Base-by-base conservation (phyloP, 1,140 invertebrate species). In the Globodera ellingtonae region DNA sequence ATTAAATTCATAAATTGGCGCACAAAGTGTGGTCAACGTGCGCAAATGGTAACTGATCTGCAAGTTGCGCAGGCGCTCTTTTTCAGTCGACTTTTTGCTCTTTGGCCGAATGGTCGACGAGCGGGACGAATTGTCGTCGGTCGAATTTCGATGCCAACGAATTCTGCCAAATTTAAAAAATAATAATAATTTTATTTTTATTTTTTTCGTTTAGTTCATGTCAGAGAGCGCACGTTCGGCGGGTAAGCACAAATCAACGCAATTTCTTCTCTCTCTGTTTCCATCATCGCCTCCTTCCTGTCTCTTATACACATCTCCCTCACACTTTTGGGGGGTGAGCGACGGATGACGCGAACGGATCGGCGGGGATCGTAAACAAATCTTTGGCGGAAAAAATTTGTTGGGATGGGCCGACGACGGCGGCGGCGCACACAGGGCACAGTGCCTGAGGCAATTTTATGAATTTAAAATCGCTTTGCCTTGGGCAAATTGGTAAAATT, bases 41-140 rank as follows among this genome's bases (percentile, higher is more conserved):
- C 9, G n/a, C 52, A 75, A 35, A n/a, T 21, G 9, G 24, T n/a
- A 3, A 35, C 65, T 75, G 44, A 75, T 75, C 24, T 75, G 47
- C 52, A 75, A 62, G 35, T 75, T 75, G n/a, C 74, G 56, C 24
- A 21, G 74, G 5, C 65, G 56, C 24, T 75, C 74, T 13, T 50
- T 75, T 65, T 59, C 65, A 47, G 18, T 44, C 15, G 48, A 75
- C 35, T 75, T 75, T 65, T 75, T 75, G 6, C 74, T 35, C 65
- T 75, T 75, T 65, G 74, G 67, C 67, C 67, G 1, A 10, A 35
- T 70, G 15, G 67, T 24, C 67, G 35, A 0, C 52, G 35, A 35
- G 35, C 35, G 35, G 35, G 35, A 35, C 35, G 52, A 52, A 52
- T 52, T 18, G 56, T 62, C 18, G 56, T 62, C 6, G 10, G 10